Evolutionary conservation across 2,888 invertebrate genomes (phyloP).

Genomic region (Ceratothoa steindachneri): DNA sequence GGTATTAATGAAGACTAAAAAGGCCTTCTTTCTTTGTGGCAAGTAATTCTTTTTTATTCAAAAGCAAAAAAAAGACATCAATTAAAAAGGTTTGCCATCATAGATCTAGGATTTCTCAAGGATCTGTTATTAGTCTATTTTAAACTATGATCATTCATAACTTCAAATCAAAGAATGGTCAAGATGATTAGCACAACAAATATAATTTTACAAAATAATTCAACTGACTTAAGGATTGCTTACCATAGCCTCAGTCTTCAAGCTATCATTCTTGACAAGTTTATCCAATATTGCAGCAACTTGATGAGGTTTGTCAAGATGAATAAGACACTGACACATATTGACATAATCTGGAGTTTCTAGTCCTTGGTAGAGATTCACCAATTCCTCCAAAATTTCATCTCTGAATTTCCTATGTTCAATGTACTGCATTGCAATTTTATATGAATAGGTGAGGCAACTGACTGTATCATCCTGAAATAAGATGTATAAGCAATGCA

Average conservation of each 20-base stretch:
- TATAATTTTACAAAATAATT: neutral
- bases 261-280: slow-evolving; percentile 61
- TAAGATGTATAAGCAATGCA: slow-evolving; percentile 20
- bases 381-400: slow-evolving; percentile 80
- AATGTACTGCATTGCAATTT: slow-evolving; percentile 92
- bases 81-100: no score
- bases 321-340: slow-evolving; percentile 96
- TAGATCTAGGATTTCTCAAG: no score
- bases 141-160: no score
- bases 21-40: no score
- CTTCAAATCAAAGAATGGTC: no score
- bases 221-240: no score
- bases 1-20: no score
- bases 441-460: slow-evolving; percentile 92
- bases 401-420: slow-evolving; percentile 91
- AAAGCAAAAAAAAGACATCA: no score
- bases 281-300: slow-evolving; percentile 90
- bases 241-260: slow-evolving; percentile 43
- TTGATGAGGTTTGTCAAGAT: slow-evolving; percentile 81
- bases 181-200: no score
- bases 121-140: no score
- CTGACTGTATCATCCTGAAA: slow-evolving; percentile 73
- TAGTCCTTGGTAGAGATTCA: slow-evolving; percentile 81
- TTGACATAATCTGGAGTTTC: slow-evolving; percentile 94
- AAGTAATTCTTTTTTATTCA: no score